phyloP scores from a whole-genome alignment of 1,140 invertebrate species.

The Sinella curviseta region DNA sequence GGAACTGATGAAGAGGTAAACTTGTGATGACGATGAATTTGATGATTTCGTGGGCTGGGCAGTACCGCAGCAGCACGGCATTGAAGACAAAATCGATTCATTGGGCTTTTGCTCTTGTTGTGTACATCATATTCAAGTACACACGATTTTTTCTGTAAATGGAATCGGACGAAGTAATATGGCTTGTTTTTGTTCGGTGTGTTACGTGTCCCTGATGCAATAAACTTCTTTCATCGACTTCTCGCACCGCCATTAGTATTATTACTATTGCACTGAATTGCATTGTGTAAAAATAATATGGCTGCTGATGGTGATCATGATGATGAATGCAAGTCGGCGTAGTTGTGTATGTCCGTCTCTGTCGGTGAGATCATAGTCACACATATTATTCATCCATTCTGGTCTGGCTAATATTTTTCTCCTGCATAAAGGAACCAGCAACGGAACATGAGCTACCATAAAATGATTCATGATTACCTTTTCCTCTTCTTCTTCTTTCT shows the following conservation, averaged over 20 bases:
- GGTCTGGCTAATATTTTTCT: too few species aligned
- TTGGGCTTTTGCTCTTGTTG: too few species aligned
- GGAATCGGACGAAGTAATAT: too few species aligned
- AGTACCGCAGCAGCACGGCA: too few species aligned
- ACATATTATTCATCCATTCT: too few species aligned
- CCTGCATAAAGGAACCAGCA: neutral
- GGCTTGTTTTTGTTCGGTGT: neutral
- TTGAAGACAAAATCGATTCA: too few species aligned
- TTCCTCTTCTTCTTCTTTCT: constrained; percentile 6
- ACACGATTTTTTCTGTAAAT: too few species aligned
- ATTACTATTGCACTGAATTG: constrained; percentile 17
- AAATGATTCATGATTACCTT: constrained; percentile 25
- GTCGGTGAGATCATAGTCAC: constrained; percentile 22
- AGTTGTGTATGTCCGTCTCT: neutral
- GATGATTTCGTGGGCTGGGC: neutral
- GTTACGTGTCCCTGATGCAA: neutral
- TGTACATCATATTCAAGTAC: too few species aligned
- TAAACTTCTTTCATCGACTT: constrained; percentile 9
- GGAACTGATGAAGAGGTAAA: neutral
- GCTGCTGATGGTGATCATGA: too few species aligned
- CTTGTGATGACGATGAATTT: neutral
- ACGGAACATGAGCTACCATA: constrained; percentile 4
- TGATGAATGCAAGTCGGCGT: too few species aligned
- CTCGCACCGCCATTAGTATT: neutral
- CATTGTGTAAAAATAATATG: neutral